Evolutionary conservation across 1,140 invertebrate genomes (phyloP).

Genomic region (Triops cancriformis): DNA sequence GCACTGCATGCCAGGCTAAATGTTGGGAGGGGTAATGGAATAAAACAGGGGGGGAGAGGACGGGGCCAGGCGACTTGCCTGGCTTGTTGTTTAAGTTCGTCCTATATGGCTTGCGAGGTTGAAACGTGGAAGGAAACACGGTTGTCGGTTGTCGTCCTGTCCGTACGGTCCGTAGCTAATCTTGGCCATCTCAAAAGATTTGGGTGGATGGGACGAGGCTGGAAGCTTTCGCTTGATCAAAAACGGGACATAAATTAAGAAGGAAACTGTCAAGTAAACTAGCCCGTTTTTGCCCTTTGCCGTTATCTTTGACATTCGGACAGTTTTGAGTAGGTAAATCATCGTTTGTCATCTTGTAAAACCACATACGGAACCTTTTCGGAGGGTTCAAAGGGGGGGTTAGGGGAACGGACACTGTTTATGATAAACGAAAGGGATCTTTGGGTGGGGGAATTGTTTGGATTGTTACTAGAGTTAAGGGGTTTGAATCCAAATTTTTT

Average conservation of each 20-base stretch:
- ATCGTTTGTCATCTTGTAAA: not conserved
- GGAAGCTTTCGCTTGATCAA: not conserved
- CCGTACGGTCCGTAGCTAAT: conserved; percentile 2
- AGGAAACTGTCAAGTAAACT: not conserved
- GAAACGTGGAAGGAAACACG: conserved; percentile 1
- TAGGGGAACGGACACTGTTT: too few relatives aligned
- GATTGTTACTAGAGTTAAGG: not conserved
- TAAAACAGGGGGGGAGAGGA: not conserved
- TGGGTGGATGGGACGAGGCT: not conserved
- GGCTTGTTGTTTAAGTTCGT: not conserved
- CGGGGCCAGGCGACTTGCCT: not conserved
- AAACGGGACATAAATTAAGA: not conserved
- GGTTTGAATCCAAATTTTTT: not conserved
- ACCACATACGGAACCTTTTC: not conserved
- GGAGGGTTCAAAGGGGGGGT: too few relatives aligned
- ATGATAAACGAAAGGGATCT: not conserved
- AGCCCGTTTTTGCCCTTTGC: not conserved
- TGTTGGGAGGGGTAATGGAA: not conserved
- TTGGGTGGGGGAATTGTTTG: not conserved
- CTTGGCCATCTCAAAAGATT: not conserved
- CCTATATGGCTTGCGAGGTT: not conserved
- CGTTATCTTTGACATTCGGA: too few relatives aligned
- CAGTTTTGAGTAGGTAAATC: not conserved
- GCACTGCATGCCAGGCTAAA: not conserved
- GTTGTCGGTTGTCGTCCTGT: not conserved